A percentile compares a stretch with the other conserved stretches of the same genome.
Conservation (phyloP, 2,113 vertebrate genomes). For the Origma solitaria region DNA sequence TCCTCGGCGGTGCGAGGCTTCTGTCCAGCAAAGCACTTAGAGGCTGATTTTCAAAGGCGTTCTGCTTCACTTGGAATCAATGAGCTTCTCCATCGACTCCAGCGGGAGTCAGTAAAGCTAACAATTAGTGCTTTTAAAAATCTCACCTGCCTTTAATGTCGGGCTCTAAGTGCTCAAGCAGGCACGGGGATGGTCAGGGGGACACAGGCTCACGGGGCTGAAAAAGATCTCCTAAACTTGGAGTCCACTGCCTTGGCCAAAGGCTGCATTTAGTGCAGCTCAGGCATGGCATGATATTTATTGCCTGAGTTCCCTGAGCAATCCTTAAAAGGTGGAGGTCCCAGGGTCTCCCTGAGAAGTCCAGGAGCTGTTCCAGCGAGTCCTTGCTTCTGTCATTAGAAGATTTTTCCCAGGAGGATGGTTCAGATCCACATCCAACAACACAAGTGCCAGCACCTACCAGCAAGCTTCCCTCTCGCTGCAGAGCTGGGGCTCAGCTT, state of each 20-base stretch:
- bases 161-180: background rate
- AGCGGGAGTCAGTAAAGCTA: slow-evolving; percentile 34
- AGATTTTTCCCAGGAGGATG: background rate
- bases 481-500: background rate
- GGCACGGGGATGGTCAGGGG: background rate
- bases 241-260: background rate
- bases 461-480: background rate
- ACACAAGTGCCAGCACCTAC: background rate
- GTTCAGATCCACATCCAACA: background rate
- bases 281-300: background rate
- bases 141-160: slow-evolving; percentile 48
- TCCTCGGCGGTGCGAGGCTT: background rate
- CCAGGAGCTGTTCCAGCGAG: background rate
- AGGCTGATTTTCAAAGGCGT: slow-evolving; percentile 46
- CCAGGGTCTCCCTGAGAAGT: background rate
- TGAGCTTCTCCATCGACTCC: slow-evolving; percentile 47
- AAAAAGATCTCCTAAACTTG: background rate
- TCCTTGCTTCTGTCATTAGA: background rate
- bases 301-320: background rate
- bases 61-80: slow-evolving; percentile 49
- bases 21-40: slow-evolving; percentile 62
- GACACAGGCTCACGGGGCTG: background rate
- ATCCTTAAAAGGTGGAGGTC: background rate
- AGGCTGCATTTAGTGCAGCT: background rate
- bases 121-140: slow-evolving; percentile 59